phyloP scores from a whole-genome alignment of 2,888 invertebrate species.

The Escarpia spicata region DNA sequence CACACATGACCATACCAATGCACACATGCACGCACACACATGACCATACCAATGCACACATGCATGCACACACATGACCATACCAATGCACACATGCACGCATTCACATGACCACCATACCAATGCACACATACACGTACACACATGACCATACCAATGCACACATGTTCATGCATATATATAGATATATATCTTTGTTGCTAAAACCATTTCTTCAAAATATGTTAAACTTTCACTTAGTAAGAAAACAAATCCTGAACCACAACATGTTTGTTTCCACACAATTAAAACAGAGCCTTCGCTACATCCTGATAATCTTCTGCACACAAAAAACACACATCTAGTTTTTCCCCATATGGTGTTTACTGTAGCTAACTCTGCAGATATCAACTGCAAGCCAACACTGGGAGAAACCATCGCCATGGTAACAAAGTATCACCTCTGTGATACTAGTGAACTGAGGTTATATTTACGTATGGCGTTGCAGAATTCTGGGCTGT shows the following conservation, averaged over 20 bases:
- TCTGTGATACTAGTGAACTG: background rate
- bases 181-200: background rate
- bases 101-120: no score
- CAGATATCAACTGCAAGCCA: background rate
- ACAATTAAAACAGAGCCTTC: background rate
- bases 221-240: background rate
- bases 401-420: background rate
- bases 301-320: background rate
- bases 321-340: background rate
- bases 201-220: background rate
- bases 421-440: background rate
- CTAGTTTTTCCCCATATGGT: background rate
- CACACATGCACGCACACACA: no score
- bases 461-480: constrained; percentile 1
- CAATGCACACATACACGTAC: no score
- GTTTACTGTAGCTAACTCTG: background rate
- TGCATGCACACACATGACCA: no score
- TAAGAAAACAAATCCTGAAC: background rate
- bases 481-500: background rate
- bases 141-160: no score
- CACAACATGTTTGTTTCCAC: background rate
- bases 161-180: background rate
- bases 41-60: no score
- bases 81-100: no score
- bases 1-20: no score